Evolutionary conservation across 2,888 invertebrate genomes (phyloP), one percentile per base, ranked within the genome.

Genomic region (Micropterix aruncella): DNA sequence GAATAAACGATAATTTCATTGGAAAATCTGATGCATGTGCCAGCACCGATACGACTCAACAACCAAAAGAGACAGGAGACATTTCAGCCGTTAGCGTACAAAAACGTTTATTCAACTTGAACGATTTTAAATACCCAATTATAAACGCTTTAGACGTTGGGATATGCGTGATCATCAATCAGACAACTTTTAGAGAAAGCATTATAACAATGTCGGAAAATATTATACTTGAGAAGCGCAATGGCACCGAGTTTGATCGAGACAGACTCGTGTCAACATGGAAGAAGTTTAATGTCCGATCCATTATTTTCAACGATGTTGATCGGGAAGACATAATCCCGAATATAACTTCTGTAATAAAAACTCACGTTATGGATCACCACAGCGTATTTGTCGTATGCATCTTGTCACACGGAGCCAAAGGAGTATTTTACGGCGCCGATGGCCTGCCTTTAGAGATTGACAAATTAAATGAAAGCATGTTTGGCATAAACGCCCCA

Each of bases 391-490:
- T 27, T 7, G 27, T 12, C 27, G 12, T 27, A 7, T 27, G 5
- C 27, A 27, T 27, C 5, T 12, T 27, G 5, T 27, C 27, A 27
- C 27, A 27, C 12, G 27, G 27, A 27, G 12, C 12, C 12, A 12
- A 27, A 27, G 27, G 27, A 27, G 27, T 12, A 12, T 5, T 27
- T 27, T 27, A 27, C 15, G 42, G 42, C 14, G 19, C 19, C 14
- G 45, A 45, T 38, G 19, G 42, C 16, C 38, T 16, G 19, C 42
- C 42, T 16, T 18, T 45, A 5, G 12, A 39, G 16, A 38, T 45
- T 3, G 16, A 38, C 9, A 9, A 17, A 16, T 39, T 45, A 14
- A 45, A 42, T 18, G 18, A 37, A 17, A 12, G 18, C 1, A 14
- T 45, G 7, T 42, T 18, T 36, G 19, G 38, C 3, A n/a, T 15